A percentile compares a stretch with the other conserved stretches of the same genome.
Evolutionary conservation across 2,888 invertebrate genomes (phyloP).

Genomic region (Ypsolopha scabrella): DNA sequence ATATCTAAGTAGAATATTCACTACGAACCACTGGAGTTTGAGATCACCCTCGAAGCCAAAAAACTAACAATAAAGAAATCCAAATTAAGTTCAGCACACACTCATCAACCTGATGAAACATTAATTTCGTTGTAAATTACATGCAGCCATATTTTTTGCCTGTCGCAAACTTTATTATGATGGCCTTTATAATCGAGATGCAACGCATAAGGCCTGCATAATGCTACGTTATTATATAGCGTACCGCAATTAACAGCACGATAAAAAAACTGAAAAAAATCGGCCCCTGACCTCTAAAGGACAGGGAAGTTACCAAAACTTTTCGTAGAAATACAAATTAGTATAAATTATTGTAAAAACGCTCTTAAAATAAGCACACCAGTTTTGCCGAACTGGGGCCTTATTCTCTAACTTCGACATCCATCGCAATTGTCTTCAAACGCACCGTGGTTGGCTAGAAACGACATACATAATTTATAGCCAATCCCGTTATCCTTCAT

Average conservation of each 20-base stretch:
- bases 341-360: constrained; percentile 3
- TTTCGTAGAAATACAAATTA: constrained; percentile 32
- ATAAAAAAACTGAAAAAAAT: neutral
- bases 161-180: constrained; percentile 27
- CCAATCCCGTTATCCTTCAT: too few relatives aligned
- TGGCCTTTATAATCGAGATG: constrained; percentile 40
- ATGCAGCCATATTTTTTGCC: constrained; percentile 28
- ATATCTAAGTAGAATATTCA: too few relatives aligned
- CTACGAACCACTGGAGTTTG: too few relatives aligned
- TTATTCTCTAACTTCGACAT: too few relatives aligned
- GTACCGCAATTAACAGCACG: constrained; percentile 42
- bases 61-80: too few relatives aligned
- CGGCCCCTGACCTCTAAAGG: constrained; percentile 36
- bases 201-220: constrained; percentile 38
- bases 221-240: constrained; percentile 44
- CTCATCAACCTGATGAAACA: neutral
- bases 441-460: too few relatives aligned
- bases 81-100: neutral
- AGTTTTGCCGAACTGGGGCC: too few relatives aligned
- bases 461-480: too few relatives aligned
- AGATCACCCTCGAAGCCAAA: too few relatives aligned
- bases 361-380: neutral
- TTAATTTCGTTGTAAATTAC: constrained; percentile 20
- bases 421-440: too few relatives aligned
- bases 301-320: constrained; percentile 25